Percentiles rank a stretch among this genome's conserved stretches.
These are phyloP conservation scores for Coenonympha glycerion DNA, from an alignment of 2,888 invertebrate species.

Conservation along the genomic window DNA sequence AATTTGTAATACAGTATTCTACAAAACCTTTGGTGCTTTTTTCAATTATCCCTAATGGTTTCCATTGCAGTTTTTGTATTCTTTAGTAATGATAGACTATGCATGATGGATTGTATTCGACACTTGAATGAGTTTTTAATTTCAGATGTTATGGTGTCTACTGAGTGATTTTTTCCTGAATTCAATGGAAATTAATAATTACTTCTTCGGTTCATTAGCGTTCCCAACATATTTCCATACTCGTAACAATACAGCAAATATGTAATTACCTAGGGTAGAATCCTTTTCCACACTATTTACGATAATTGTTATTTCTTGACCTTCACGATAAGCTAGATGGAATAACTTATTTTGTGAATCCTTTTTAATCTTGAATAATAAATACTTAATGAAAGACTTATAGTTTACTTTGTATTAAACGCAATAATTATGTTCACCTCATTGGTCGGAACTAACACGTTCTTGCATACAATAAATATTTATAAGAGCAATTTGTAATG, in stretches of 20 bases:
- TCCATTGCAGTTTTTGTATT: conserved; percentile 43
- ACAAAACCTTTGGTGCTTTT: conserved; percentile 44
- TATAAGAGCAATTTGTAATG: conserved; percentile 57
- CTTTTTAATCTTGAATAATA: neutral
- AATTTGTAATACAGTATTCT: conserved; percentile 44
- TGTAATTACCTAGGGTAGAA: too few species aligned
- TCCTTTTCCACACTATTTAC: too few species aligned
- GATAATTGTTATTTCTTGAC: too few species aligned
- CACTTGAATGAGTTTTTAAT: conserved; percentile 16
- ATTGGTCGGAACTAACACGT: conserved; percentile 8
- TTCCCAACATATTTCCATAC: neutral
- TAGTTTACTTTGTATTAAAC: neutral
- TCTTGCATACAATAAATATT: conserved; percentile 36
- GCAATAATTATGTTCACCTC: conserved; percentile 1
- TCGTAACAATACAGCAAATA: too few species aligned
- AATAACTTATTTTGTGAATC: too few species aligned
- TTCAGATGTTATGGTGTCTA: neutral
- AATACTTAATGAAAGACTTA: conserved; percentile 1
- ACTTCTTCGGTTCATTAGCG: neutral
- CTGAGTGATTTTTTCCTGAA: neutral
- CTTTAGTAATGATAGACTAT: conserved; percentile 35
- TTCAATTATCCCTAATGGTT: conserved; percentile 38
- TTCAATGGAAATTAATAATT: neutral
- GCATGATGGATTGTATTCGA: conserved; percentile 23
- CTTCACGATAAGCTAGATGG: too few species aligned